Percentiles rank a stretch among this genome's conserved stretches.
phyloP scores from a whole-genome alignment of 2,113 vertebrate species.

The Ranitomeya variabilis region DNA sequence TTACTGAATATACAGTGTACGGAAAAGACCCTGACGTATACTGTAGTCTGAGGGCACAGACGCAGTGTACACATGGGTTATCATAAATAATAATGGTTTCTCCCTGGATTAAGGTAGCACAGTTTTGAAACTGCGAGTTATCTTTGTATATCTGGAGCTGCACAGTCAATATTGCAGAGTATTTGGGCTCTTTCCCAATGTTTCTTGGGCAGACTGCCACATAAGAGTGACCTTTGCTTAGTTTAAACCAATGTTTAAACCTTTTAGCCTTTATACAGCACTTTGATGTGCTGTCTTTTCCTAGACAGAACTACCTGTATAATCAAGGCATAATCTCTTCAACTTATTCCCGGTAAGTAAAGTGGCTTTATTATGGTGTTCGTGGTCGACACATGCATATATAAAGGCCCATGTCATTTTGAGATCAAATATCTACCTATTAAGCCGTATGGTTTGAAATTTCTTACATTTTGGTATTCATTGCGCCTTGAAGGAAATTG shows the following conservation, averaged over 20 bases:
- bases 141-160: neutral
- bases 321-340: conserved; percentile 34
- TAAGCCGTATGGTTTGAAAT: neutral
- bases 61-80: too few relatives aligned
- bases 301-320: conserved; percentile 8
- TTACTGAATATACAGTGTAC: too few relatives aligned
- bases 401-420: neutral
- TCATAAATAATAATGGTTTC: too few relatives aligned
- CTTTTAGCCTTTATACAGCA: conserved; percentile 16
- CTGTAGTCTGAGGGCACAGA: too few relatives aligned
- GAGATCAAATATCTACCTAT: neutral
- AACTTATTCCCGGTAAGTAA: neutral
- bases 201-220: conserved; percentile 28
- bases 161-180: neutral
- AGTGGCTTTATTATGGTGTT: neutral
- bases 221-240: conserved; percentile 23
- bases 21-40: too few relatives aligned
- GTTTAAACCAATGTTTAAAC: conserved; percentile 47
- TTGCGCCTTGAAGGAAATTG: neutral
- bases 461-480: neutral
- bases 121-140: neutral
- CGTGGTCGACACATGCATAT: neutral
- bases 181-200: neutral
- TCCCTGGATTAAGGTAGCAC: neutral
- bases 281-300: conserved; percentile 17